phyloP scores from a whole-genome alignment of 2,113 vertebrate genomes.

The Oostethus manadensis region DNA sequence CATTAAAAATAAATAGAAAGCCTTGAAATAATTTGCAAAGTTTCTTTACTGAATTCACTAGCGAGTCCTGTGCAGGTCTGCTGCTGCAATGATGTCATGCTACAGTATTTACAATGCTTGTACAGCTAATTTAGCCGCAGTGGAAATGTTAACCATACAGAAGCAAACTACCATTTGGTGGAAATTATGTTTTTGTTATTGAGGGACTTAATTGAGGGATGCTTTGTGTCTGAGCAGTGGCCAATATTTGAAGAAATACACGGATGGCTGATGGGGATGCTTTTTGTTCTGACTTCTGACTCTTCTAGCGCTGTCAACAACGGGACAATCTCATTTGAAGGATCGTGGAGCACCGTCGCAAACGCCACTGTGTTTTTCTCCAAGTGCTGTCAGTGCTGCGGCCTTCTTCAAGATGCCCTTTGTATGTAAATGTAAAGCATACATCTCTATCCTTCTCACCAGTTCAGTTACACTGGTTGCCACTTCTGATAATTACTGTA shows the following conservation, averaged over 20 bases:
- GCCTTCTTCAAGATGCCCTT: constrained; percentile 28
- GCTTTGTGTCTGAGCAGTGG: background rate
- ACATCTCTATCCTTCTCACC: constrained; percentile 9
- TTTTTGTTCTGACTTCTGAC: background rate
- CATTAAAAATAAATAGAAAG: too few relatives aligned
- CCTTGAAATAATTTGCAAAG: too few relatives aligned
- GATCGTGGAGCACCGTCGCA: constrained; percentile 56
- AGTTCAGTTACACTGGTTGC: constrained; percentile 2
- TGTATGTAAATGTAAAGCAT: constrained; percentile 49
- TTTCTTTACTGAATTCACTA: too few relatives aligned
- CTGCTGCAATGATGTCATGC: too few relatives aligned
- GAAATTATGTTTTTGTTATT: too few relatives aligned
- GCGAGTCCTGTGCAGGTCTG: too few relatives aligned
- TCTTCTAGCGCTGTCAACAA: constrained; percentile 64
- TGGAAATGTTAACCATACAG: too few relatives aligned
- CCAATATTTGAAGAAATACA: background rate
- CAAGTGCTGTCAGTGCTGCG: constrained; percentile 70
- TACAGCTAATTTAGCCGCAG: too few relatives aligned
- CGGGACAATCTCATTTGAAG: constrained; percentile 63
- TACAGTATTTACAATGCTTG: too few relatives aligned
- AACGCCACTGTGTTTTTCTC: constrained; percentile 58
- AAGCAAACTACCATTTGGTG: too few relatives aligned
- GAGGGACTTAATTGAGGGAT: background rate
- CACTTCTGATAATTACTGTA: constrained; percentile 26
- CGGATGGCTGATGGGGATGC: too few relatives aligned